phyloP scores from a whole-genome alignment of 2,113 vertebrate genomes.

The Cheirogaleus medius region DNA sequence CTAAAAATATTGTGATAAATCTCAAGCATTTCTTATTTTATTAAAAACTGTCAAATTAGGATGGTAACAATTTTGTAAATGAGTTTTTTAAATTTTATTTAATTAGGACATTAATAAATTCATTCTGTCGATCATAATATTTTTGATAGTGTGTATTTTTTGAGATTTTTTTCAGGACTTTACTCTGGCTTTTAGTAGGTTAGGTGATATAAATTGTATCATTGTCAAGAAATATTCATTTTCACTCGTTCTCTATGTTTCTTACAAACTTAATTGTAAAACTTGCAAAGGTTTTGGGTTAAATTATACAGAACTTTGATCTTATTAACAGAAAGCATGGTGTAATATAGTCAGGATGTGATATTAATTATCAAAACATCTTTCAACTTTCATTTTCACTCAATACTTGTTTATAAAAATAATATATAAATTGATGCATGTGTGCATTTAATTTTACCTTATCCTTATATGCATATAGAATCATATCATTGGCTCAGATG shows the following conservation, averaged over 20 bases:
- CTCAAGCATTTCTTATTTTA: background rate
- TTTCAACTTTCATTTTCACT: slow-evolving; percentile 6
- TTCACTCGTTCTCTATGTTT: background rate
- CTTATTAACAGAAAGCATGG: background rate
- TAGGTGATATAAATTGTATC: background rate
- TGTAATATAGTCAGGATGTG: background rate
- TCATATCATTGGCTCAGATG: background rate
- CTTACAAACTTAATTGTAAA: background rate
- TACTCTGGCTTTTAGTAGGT: background rate
- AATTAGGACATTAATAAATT: background rate
- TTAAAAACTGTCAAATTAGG: background rate
- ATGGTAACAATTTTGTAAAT: background rate
- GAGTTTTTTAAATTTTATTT: background rate
- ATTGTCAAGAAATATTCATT: background rate
- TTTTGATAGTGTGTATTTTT: background rate
- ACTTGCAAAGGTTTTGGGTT: background rate
- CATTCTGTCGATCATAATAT: background rate
- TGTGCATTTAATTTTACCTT: background rate
- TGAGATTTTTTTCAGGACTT: background rate
- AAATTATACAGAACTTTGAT: background rate
- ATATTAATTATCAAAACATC: background rate
- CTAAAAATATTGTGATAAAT: background rate
- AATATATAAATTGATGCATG: background rate
- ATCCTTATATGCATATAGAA: background rate
- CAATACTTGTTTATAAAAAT: background rate